Evolutionary conservation across 2,888 invertebrate genomes (phyloP).

Genomic region (Campoletis raptor): DNA sequence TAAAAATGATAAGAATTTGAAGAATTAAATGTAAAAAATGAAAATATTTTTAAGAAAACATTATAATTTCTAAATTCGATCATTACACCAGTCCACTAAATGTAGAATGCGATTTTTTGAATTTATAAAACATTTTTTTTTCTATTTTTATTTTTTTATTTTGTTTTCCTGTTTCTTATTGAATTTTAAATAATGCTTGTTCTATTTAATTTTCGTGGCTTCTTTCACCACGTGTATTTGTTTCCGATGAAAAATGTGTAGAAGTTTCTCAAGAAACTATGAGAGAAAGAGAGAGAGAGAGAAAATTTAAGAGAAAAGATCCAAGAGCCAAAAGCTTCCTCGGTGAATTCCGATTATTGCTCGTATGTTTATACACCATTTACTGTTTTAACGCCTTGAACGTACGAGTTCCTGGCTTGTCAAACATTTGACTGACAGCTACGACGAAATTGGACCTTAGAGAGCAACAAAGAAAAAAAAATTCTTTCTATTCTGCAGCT

Average conservation of each 20-base stretch:
- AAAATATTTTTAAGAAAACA: no score
- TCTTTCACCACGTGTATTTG: conserved; percentile 58
- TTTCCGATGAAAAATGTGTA: conserved; percentile 50
- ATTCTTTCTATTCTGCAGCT: not conserved
- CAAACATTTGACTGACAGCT: conserved; percentile 65
- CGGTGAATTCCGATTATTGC: conserved; percentile 32
- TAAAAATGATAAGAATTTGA: no score
- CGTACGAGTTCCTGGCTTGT: conserved; percentile 67
- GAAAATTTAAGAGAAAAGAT: not conserved
- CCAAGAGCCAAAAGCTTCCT: conserved; percentile 56
- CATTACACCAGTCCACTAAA: not conserved
- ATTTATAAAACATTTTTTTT: not conserved
- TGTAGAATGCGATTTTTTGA: not conserved
- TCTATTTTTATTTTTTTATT: not conserved
- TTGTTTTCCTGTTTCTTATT: conserved; percentile 41
- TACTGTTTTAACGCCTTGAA: conserved; percentile 24
- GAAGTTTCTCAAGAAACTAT: conserved; percentile 8
- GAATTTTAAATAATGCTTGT: not conserved
- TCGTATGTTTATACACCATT: conserved; percentile 52
- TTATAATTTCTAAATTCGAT: not conserved
- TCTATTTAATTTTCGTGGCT: conserved; percentile 20
- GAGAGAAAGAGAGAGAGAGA: not conserved
- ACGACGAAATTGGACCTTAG: conserved; percentile 42
- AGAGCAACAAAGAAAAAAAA: not conserved
- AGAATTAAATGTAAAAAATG: no score